phyloP scores from a whole-genome alignment of 30 jellyfish, hydroid and myxozoan species.

The Sanderia malayensis region DNA sequence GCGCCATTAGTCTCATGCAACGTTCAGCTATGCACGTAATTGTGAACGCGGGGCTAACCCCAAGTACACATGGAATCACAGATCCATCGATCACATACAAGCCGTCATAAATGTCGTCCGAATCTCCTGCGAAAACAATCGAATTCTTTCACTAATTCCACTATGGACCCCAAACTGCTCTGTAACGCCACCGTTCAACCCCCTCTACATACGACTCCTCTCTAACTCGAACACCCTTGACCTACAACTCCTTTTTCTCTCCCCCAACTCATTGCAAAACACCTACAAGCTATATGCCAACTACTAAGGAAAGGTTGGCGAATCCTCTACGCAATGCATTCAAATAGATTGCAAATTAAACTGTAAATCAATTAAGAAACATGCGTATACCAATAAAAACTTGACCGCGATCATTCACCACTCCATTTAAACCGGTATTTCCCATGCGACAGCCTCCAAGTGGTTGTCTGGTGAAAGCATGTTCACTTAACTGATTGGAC shows the following conservation, averaged over 20 bases:
- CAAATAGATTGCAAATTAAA: no score
- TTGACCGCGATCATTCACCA: conserved; percentile 92
- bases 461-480: conserved; percentile 82
- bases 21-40: conserved; percentile 94
- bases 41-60: conserved; percentile 94
- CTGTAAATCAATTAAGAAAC: background rate
- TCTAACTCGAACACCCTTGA: no score
- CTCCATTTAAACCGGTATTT: conserved; percentile 90
- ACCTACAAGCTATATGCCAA: no score
- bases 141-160: no score
- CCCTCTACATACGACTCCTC: no score
- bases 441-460: conserved; percentile 99
- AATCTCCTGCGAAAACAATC: conserved; percentile 73
- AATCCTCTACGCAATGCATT: no score
- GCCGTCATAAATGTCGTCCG: conserved; percentile 97
- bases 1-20: conserved; percentile 93
- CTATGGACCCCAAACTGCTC: no score
- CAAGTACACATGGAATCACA: conserved; percentile 94
- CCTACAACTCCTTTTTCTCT: no score
- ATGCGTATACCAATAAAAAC: conserved; percentile 76
- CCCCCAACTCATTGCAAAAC: no score
- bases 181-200: no score
- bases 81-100: conserved; percentile 83
- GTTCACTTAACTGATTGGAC: conserved; percentile 83
- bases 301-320: no score